Evolutionary conservation across 2,888 invertebrate species (phyloP), one percentile per base, ranked within the genome.

Genomic region (Panopea generosa): DNA sequence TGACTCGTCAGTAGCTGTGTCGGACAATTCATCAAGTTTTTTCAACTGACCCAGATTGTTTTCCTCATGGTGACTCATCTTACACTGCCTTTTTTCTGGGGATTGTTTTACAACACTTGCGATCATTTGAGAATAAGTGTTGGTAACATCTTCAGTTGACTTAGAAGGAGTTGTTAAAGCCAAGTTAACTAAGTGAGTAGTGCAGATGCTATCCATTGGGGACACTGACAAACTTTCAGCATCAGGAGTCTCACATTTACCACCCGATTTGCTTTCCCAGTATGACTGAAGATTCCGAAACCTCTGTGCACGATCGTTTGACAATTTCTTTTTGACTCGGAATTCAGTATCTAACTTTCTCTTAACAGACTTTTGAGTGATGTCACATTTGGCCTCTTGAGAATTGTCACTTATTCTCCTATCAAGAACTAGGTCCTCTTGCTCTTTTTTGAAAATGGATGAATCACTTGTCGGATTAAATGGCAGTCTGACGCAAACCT

Each of bases 181-280:
- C 33, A 33, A 7, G 33, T 33, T 33, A 7, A 33, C 33, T 11
- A 33, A 11, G 33, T 33, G 33, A 33, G 33, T 7, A 11, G 33
- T 33, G 11, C 33, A 7, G 33, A 33, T 11, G 4, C 11, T 33
- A 33, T 33, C 33, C 33, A 33, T 33, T 33, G 33, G 33, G 6
- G 33, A 33, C 33, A 33, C 33, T 27, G 66, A 66, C 27, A 16
- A 18, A 9, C 11, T 49, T 47, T 27, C 18, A 29, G 11, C 6
- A 7, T 33, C 11, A 7, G 33, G 33, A 7, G 11, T 4, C 33
- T 7, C 6, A 33, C 6, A 11, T 33, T 7, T 33, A 20, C 47
- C 71, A 50, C 56, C 26, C 45, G 62, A 57, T 26, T 73, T 61
- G 14, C 24, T 49, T 45, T 73, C 73, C 73, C 73, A 73, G 45